Conservation (phyloP, 64 coral and sea anemone genomes). For the Cladopsammia gracilis region DNA sequence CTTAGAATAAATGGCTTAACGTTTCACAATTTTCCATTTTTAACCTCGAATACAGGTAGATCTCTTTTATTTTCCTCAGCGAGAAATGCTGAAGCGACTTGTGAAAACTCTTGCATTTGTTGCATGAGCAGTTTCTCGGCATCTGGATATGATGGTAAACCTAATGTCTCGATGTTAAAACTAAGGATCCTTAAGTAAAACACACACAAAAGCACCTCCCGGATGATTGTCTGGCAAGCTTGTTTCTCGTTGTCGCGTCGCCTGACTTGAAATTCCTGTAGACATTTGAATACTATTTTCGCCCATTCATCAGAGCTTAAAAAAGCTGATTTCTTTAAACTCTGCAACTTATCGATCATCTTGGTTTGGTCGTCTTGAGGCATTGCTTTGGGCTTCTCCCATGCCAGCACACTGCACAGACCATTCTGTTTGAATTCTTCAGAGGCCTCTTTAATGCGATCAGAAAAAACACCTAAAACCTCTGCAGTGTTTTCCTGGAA, state of each 20-base stretch:
- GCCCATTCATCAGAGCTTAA: conserved; percentile 51
- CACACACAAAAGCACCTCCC: conserved; percentile 21
- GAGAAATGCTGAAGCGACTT: background rate
- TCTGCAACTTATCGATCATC: conserved; percentile 5
- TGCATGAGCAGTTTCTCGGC: conserved; percentile 23
- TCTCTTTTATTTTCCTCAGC: background rate
- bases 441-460: conserved; percentile 17
- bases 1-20: too few species aligned
- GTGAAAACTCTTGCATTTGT: conserved; percentile 14
- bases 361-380: conserved; percentile 6
- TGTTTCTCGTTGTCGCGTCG: conserved; percentile 4
- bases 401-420: conserved; percentile 5
- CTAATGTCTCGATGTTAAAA: conserved; percentile 44
- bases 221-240: conserved; percentile 26
- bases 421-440: conserved; percentile 3
- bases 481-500: conserved; percentile 7
- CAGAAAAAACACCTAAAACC: conserved; percentile 20
- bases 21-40: too few species aligned
- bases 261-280: conserved; percentile 10
- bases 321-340: background rate
- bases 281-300: conserved; percentile 25
- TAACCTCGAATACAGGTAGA: too few species aligned
- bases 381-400: conserved; percentile 13
- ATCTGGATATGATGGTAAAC: conserved; percentile 28
- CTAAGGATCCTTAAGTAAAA: conserved; percentile 53